These are phyloP conservation scores for Xiphophorus maculatus DNA, from an alignment of 2,113 vertebrate species.

Conservation along the genomic window DNA sequence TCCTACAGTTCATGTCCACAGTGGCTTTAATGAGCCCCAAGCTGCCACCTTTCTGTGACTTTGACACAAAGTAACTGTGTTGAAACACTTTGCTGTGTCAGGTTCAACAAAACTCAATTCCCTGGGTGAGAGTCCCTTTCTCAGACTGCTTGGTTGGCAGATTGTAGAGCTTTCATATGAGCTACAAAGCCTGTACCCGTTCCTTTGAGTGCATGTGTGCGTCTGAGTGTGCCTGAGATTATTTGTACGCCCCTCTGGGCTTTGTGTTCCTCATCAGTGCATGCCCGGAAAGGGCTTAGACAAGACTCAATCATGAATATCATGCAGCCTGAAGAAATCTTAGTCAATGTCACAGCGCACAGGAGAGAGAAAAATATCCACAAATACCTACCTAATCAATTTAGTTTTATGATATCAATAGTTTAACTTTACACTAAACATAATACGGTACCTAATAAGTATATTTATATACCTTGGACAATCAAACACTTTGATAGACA, in stretches of 20 bases:
- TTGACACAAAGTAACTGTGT: slow-evolving; percentile 62
- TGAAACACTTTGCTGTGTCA: slow-evolving; percentile 64
- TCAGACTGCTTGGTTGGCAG: slow-evolving; percentile 54
- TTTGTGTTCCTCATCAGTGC: slow-evolving; percentile 38
- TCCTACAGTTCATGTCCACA: slow-evolving; percentile 42
- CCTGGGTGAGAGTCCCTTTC: slow-evolving; percentile 53
- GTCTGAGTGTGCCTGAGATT: slow-evolving; percentile 13
- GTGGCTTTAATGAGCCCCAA: slow-evolving; percentile 58
- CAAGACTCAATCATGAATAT: slow-evolving; percentile 48
- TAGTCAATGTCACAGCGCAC: slow-evolving; percentile 59
- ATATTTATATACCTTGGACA: not conserved
- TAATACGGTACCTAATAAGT: not conserved
- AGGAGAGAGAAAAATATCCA: slow-evolving; percentile 29
- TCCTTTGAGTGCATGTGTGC: slow-evolving; percentile 38
- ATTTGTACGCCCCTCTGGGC: slow-evolving; percentile 47
- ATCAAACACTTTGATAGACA: not conserved
- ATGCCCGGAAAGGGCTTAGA: slow-evolving; percentile 42
- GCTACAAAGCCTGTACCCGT: slow-evolving; percentile 40
- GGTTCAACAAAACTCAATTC: slow-evolving; percentile 65
- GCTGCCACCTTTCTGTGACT: slow-evolving; percentile 35
- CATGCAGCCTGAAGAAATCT: slow-evolving; percentile 38
- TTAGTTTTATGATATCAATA: not conserved
- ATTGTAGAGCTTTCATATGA: slow-evolving; percentile 52
- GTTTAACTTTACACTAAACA: not conserved
- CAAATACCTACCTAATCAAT: slow-evolving; percentile 8